Base-by-base conservation (phyloP, 2,113 vertebrate species). In the Antigone vipio region DNA sequence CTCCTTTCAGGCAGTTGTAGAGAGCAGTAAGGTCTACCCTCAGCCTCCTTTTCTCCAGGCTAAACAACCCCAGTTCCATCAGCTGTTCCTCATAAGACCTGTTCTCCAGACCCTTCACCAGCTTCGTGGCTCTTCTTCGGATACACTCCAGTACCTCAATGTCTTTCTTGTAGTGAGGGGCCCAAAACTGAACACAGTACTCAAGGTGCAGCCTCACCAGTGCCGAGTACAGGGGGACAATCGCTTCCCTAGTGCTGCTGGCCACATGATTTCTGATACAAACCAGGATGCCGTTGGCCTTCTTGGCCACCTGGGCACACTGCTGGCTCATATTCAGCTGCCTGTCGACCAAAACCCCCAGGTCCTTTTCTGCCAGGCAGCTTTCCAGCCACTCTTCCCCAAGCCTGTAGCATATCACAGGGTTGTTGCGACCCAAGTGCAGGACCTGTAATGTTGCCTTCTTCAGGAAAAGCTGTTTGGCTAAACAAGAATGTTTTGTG, bases 121-220 rank as follows among this genome's bases (percentile, higher is more conserved):
- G 40, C 26, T 52, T n/a, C 1, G 0, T 4, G 23, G 23, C 22
- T 4, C 16, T 15, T 62, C 42, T 63, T 2, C 27, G 21, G 21
- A 22, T 3, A 1, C 0, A 0, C 17, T 52, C 18, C 86, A 77
- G 45, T 18, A 38, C 19, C 5, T 66, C n/a, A 15, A 1, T 9
- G 5, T 19, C 50, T 6, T 9, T 17, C 26, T 26, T 30, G 27
- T 4, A 26, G 5, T 24, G 13, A 81, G 11, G 11, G 5, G 27
- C 14, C 21, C 35, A 66, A 73, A 89, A 16, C 11, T 17, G 26
- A 58, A 66, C 18, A 10, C 7, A 32, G 19, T 24, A 38, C 12
- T 60, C 0, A 0, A 62, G 8, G 12, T 27, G 3, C 0, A 0
- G 35, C 42, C 47, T 62, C 72, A 67, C 3, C 22, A 73, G 23